These are phyloP conservation scores for Medauroidea extradentata DNA, from an alignment of 1,140 invertebrate species.

Conservation along the genomic window DNA sequence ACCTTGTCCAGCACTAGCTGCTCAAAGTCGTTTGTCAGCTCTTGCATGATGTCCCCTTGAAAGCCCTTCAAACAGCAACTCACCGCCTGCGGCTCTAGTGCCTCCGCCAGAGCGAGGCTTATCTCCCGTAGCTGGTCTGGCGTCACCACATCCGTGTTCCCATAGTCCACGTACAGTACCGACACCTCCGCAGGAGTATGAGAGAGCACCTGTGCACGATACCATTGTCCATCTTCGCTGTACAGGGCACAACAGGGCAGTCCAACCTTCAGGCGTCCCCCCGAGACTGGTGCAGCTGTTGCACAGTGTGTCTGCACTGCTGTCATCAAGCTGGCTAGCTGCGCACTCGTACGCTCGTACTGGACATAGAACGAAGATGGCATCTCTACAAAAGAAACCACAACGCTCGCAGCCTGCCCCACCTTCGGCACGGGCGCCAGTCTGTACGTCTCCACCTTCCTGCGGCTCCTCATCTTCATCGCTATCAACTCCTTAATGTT, in stretches of 20 bases:
- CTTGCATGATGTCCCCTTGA: slow-evolving; percentile 27
- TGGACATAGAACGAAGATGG: slow-evolving; percentile 69
- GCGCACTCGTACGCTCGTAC: slow-evolving; percentile 51
- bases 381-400: slow-evolving; percentile 64
- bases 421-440: neutral
- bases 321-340: slow-evolving; percentile 50
- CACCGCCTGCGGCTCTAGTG: slow-evolving; percentile 66
- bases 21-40: no score
- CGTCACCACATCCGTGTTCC: slow-evolving; percentile 58
- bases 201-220: slow-evolving; percentile 56
- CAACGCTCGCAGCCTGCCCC: slow-evolving; percentile 45
- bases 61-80: slow-evolving; percentile 62
- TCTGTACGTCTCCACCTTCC: neutral
- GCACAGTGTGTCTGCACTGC: slow-evolving; percentile 46
- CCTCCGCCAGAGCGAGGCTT: slow-evolving; percentile 54
- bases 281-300: slow-evolving; percentile 38
- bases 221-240: slow-evolving; percentile 66
- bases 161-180: slow-evolving; percentile 72
- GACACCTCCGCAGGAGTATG: slow-evolving; percentile 45
- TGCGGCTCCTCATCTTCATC: slow-evolving; percentile 39
- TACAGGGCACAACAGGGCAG: slow-evolving; percentile 69
- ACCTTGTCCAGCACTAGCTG: slow-evolving; percentile 39
- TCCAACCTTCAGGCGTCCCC: slow-evolving; percentile 48
- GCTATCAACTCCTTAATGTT: slow-evolving; percentile 52
- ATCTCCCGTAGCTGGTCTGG: slow-evolving; percentile 55